phyloP scores from a whole-genome alignment of 2,113 vertebrate genomes.

The Turnix velox region DNA sequence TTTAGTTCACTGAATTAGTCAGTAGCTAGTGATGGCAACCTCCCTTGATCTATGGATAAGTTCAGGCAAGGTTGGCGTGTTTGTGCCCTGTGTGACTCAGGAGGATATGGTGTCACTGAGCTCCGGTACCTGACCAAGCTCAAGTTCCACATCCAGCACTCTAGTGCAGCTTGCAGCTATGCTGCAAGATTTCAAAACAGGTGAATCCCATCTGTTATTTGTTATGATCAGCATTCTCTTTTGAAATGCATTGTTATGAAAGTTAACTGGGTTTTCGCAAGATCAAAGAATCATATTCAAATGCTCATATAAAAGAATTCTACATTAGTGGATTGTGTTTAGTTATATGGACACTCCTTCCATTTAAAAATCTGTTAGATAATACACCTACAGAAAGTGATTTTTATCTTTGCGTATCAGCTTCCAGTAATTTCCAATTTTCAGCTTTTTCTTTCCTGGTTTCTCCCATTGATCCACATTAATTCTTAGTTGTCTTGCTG shows the following conservation, averaged over 20 bases:
- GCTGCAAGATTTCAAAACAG: background rate
- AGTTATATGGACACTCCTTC: no score
- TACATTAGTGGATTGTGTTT: background rate
- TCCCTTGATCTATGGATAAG: background rate
- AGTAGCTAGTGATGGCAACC: background rate
- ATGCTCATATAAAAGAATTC: background rate
- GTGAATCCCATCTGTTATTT: background rate
- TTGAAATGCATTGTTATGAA: background rate
- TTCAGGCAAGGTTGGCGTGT: background rate
- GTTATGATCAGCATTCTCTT: background rate
- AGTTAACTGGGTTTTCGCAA: background rate
- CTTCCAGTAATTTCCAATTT: no score
- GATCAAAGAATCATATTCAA: background rate
- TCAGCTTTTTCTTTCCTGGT: no score
- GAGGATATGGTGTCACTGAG: background rate
- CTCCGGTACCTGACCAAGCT: background rate
- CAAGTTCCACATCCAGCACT: background rate
- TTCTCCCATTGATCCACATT: no score
- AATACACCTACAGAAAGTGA: no score
- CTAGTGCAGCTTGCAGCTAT: background rate
- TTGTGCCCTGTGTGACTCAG: accelerated
- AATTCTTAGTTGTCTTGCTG: no score
- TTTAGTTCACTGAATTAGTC: constrained; percentile 43
- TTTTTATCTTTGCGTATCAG: no score
- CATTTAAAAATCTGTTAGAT: no score